Evolutionary conservation across 2,888 invertebrate genomes (phyloP).

Genomic region (Morpho achilles): DNA sequence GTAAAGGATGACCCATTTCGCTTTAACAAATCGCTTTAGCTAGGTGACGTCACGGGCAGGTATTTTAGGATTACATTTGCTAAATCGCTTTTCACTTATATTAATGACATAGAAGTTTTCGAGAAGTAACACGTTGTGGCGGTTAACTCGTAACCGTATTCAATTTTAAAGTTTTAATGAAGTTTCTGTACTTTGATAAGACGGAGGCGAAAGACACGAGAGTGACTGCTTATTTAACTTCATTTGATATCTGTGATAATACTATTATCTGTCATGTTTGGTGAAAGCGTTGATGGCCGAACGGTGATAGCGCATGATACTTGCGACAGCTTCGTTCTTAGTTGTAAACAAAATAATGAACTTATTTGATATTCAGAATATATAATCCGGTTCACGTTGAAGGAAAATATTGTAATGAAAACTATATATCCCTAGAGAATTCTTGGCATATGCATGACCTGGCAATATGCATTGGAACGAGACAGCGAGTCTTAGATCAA

Average conservation of each 20-base stretch:
- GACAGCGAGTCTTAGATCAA: too few species aligned
- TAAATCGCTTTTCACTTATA: slow-evolving; percentile 52
- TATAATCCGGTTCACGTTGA: too few species aligned
- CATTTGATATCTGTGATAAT: background rate
- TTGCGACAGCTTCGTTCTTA: too few species aligned
- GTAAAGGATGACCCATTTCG: slow-evolving; percentile 11
- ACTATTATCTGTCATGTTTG: too few species aligned
- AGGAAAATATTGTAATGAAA: too few species aligned
- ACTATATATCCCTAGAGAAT: too few species aligned
- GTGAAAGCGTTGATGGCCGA: too few species aligned
- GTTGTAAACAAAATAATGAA: too few species aligned
- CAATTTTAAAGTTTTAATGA: slow-evolving; percentile 28
- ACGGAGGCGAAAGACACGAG: slow-evolving; percentile 1
- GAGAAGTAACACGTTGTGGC: slow-evolving; percentile 11
- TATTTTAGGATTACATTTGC: slow-evolving; percentile 58
- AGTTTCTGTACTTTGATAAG: slow-evolving; percentile 12
- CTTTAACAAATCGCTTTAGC: slow-evolving; percentile 5
- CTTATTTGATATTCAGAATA: too few species aligned
- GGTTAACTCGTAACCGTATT: slow-evolving; percentile 19
- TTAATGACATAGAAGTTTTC: slow-evolving; percentile 14
- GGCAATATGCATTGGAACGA: too few species aligned
- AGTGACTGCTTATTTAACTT: background rate
- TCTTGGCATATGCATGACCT: too few species aligned
- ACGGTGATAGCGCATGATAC: too few species aligned
- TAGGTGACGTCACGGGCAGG: slow-evolving; percentile 61